A percentile compares a stretch with the other conserved stretches of the same genome.
Conservation (phyloP, 2,113 vertebrate species). For the Crotalus horridus region DNA sequence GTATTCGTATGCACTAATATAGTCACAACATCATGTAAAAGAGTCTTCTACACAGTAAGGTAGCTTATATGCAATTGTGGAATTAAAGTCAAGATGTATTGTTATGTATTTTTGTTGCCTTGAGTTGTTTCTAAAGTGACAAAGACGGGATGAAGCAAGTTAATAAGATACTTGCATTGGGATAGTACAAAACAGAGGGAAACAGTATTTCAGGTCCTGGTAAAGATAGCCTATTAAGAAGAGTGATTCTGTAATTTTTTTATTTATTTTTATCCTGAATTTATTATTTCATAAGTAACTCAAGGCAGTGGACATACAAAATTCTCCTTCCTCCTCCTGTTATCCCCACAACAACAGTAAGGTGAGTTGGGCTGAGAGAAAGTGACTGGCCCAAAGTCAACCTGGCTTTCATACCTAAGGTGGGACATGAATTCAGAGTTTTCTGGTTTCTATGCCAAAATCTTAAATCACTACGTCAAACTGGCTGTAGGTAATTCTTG, state of each 20-base stretch:
- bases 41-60: not conserved
- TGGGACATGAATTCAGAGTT: too few species aligned
- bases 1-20: not conserved
- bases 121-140: not conserved
- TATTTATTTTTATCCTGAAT: not conserved
- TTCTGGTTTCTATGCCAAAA: not conserved
- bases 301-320: not conserved
- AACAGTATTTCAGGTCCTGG: not conserved
- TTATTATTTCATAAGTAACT: not conserved
- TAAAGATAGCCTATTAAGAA: not conserved
- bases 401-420: too few species aligned
- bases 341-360: too few species aligned
- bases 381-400: too few species aligned
- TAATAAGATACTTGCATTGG: not conserved
- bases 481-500: not conserved
- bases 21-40: not conserved
- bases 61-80: not conserved
- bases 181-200: not conserved
- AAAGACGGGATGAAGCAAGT: not conserved
- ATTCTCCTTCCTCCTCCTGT: too few species aligned
- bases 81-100: not conserved
- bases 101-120: not conserved
- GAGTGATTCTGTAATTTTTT: not conserved
- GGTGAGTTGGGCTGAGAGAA: too few species aligned
- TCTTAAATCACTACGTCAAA: not conserved